Evolutionary conservation across 2,888 invertebrate species (phyloP).

Genomic region (Odontomyia ornata): DNA sequence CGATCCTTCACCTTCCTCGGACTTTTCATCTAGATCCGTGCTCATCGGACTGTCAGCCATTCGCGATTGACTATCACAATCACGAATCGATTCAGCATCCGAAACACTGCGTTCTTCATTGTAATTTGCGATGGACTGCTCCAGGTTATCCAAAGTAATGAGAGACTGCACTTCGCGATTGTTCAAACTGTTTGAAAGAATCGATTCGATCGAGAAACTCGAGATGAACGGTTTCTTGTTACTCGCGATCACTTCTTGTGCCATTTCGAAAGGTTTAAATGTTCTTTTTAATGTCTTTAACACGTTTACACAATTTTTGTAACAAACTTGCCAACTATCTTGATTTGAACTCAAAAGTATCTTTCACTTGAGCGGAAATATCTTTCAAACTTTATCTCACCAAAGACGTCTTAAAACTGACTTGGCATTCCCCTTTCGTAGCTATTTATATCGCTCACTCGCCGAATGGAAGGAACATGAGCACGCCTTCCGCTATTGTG

Average conservation of each 20-base stretch:
- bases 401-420: slow-evolving; percentile 39
- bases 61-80: slow-evolving; percentile 60
- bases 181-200: slow-evolving; percentile 70
- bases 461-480: neutral
- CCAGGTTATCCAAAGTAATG: neutral
- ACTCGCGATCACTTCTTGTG: slow-evolving; percentile 33
- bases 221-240: slow-evolving; percentile 67
- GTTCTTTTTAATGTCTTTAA: neutral
- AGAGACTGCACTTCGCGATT: slow-evolving; percentile 22
- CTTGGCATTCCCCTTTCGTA: slow-evolving; percentile 15
- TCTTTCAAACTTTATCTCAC: slow-evolving; percentile 15
- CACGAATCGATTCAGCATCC: slow-evolving; percentile 59
- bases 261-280: slow-evolving; percentile 20
- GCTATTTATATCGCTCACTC: slow-evolving; percentile 40
- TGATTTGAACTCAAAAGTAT: slow-evolving; percentile 4
- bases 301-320: neutral
- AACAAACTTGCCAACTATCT: slow-evolving; percentile 7
- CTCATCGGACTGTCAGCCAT: slow-evolving; percentile 62
- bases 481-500: slow-evolving; percentile 16
- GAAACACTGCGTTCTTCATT: slow-evolving; percentile 47
- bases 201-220: slow-evolving; percentile 83
- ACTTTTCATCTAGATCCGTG: slow-evolving; percentile 66
- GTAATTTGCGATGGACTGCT: slow-evolving; percentile 36
- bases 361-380: neutral
- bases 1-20: slow-evolving; percentile 69